Percentiles rank a stretch among this genome's conserved stretches.
Evolutionary conservation across 2,113 vertebrate species (phyloP).

Genomic region (Lepidothrix coronata): DNA sequence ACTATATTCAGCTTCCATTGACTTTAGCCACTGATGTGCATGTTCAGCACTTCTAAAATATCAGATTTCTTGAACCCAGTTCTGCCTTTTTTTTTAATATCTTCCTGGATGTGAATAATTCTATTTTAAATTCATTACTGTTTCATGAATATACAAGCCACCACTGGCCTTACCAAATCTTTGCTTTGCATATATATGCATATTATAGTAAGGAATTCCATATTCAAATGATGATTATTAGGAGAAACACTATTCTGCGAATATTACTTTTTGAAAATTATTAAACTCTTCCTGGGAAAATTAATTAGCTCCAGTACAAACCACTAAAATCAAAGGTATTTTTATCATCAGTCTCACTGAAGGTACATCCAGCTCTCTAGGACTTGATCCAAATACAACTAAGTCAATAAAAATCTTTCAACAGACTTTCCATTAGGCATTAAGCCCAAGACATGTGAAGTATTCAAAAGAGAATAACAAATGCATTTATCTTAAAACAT

Average conservation of each 20-base stretch:
- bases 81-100: neutral
- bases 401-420: conserved; percentile 40
- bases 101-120: neutral
- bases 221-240: neutral
- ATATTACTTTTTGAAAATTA: neutral
- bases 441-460: neutral
- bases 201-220: neutral
- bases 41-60: neutral
- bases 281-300: neutral
- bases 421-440: neutral
- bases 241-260: neutral
- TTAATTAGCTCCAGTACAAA: neutral
- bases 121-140: neutral
- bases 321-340: neutral
- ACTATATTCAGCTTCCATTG: neutral
- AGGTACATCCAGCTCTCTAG: neutral
- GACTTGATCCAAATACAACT: neutral
- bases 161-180: neutral
- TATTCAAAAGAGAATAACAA: neutral
- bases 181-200: neutral
- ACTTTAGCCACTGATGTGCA: neutral
- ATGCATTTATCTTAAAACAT: neutral
- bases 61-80: neutral
- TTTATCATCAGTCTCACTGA: neutral
- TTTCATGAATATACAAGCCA: neutral